Percentiles rank a stretch among this genome's conserved stretches.
phyloP scores from a whole-genome alignment of 2,888 invertebrate species.

The Dioctria rufipes region DNA sequence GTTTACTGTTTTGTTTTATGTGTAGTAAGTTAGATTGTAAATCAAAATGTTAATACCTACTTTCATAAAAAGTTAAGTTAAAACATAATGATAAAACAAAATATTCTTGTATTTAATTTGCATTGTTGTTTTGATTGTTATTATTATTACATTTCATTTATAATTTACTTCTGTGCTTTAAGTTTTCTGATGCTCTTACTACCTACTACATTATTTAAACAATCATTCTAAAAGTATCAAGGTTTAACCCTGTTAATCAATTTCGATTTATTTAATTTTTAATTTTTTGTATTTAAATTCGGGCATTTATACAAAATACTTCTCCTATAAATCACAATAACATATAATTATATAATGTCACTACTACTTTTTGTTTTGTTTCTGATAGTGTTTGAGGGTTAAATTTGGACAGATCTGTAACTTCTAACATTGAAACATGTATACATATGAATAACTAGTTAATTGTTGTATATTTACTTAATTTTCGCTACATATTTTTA shows the following conservation, averaged over 20 bases:
- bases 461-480: slow-evolving; percentile 1
- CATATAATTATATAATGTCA: neutral
- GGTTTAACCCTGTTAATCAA: slow-evolving; percentile 24
- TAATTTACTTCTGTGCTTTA: neutral
- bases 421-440: slow-evolving; percentile 24
- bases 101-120: neutral
- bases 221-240: slow-evolving; percentile 1
- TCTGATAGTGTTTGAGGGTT: slow-evolving; percentile 4
- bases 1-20: neutral
- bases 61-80: too few species aligned
- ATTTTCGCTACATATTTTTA: neutral
- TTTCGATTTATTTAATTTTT: too few species aligned
- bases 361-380: neutral
- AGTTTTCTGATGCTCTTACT: too few species aligned
- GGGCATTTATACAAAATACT: too few species aligned
- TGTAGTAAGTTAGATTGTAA: neutral
- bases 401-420: slow-evolving; percentile 25
- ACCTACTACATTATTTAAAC: too few species aligned
- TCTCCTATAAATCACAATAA: too few species aligned
- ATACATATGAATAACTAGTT: slow-evolving; percentile 21
- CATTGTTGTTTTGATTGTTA: neutral
- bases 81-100: neutral
- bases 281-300: too few species aligned
- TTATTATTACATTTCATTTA: neutral
- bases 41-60: neutral